Evolutionary conservation across 2,888 invertebrate species (phyloP).

Genomic region (Portevinia maculata): DNA sequence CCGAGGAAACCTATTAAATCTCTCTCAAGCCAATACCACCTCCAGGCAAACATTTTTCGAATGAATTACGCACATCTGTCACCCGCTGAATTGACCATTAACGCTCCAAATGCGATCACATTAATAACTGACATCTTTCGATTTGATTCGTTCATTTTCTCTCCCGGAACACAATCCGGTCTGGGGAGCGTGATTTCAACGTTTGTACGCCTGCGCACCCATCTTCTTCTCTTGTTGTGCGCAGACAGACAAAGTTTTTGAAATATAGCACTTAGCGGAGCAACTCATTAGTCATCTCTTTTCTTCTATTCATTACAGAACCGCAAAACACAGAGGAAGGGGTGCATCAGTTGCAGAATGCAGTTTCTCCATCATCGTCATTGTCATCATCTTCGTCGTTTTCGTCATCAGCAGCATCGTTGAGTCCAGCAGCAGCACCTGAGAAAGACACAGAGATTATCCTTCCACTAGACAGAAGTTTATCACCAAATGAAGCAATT

Average conservation of each 20-base stretch:
- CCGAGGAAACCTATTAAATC: not conserved
- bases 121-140: conserved; percentile 83
- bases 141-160: conserved; percentile 80
- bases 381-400: not conserved
- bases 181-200: conserved; percentile 27
- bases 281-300: conserved; percentile 55
- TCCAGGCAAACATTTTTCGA: conserved; percentile 70
- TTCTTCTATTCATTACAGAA: conserved; percentile 52
- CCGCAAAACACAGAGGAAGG: conserved; percentile 35
- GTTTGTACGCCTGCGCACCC: conserved; percentile 56
- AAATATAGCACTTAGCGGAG: conserved; percentile 49
- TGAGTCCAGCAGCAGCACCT: conserved; percentile 22
- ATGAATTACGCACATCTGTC: conserved; percentile 83
- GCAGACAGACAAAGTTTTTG: conserved; percentile 10
- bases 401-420: not conserved
- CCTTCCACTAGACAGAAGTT: conserved; percentile 58
- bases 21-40: not conserved
- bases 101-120: conserved; percentile 82
- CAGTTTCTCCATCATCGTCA: conserved; percentile 12
- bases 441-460: conserved; percentile 59
- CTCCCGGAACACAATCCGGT: conserved; percentile 15
- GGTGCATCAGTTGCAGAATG: conserved; percentile 22
- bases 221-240: conserved; percentile 11
- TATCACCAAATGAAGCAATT: conserved; percentile 63
- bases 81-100: conserved; percentile 83